These are phyloP conservation scores for Subacronicta megacephala DNA, from an alignment of 2,888 invertebrate genomes.

Conservation along the genomic window DNA sequence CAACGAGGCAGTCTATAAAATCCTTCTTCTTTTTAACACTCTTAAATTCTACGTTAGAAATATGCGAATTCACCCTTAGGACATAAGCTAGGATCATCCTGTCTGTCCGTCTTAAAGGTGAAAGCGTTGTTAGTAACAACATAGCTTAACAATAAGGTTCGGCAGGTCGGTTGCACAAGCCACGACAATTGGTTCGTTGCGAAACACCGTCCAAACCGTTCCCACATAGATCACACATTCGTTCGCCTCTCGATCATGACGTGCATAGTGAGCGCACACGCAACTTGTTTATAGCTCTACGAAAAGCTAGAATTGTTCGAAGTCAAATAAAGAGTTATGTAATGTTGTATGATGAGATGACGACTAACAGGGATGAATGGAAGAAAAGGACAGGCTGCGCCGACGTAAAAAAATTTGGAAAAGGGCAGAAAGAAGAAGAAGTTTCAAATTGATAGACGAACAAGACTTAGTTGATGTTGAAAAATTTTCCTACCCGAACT, in stretches of 20 bases:
- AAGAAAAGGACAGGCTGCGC: too few relatives aligned
- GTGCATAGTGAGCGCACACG: conserved; percentile 48
- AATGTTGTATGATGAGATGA: too few relatives aligned
- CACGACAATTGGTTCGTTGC: conserved; percentile 73
- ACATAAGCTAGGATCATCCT: too few relatives aligned
- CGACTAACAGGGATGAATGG: too few relatives aligned
- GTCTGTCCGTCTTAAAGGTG: not conserved
- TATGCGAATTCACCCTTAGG: too few relatives aligned
- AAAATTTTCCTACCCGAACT: too few relatives aligned
- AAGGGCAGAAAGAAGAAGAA: too few relatives aligned
- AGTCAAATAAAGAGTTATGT: conserved; percentile 21
- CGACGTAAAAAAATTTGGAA: too few relatives aligned
- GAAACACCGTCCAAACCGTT: conserved; percentile 66
- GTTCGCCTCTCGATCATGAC: conserved; percentile 61
- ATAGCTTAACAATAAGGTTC: conserved; percentile 59
- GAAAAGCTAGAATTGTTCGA: conserved; percentile 21
- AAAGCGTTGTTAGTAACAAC: conserved; percentile 39
- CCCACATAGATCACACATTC: conserved; percentile 74
- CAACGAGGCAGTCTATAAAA: too few relatives aligned
- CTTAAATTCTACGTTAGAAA: too few relatives aligned
- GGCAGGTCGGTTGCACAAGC: conserved; percentile 68
- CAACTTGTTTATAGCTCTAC: conserved; percentile 33
- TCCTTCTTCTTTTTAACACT: too few relatives aligned
- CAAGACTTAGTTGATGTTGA: conserved; percentile 10
- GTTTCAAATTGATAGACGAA: conserved; percentile 23